Evolutionary conservation across 2,888 invertebrate genomes (phyloP).

Genomic region (Acanthosepion pharaonis): DNA sequence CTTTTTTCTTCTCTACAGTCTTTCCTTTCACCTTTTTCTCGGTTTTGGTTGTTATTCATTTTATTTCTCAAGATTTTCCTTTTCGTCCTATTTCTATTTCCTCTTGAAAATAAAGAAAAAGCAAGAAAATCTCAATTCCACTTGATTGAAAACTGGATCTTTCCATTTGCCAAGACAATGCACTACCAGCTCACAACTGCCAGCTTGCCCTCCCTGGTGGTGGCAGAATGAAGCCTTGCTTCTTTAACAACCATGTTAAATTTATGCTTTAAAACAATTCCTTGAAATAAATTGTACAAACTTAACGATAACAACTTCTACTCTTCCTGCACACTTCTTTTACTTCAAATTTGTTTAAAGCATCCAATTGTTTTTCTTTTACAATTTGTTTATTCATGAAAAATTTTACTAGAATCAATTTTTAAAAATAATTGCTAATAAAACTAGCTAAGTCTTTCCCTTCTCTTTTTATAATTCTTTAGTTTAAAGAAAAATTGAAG

Average conservation of each 20-base stretch:
- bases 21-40: not conserved
- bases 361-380: not conserved
- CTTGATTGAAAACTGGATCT: not conserved
- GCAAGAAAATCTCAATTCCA: not conserved
- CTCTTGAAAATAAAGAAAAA: not conserved
- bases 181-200: slow-evolving; percentile 33
- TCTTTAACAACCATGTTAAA: not conserved
- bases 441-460: not conserved
- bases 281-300: slow-evolving; percentile 33
- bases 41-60: no score
- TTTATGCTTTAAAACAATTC: slow-evolving; percentile 17
- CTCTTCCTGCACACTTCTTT: not conserved
- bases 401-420: not conserved
- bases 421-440: not conserved
- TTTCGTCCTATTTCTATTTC: not conserved
- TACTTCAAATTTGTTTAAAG: not conserved
- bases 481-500: not conserved
- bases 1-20: no score
- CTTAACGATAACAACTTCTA: not conserved
- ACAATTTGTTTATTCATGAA: slow-evolving; percentile 11
- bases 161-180: slow-evolving; percentile 33
- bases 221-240: slow-evolving; percentile 33
- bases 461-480: not conserved
- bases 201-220: slow-evolving; percentile 7
- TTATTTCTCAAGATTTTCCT: no score